Base-by-base conservation (phyloP, 2,113 vertebrate species). In the Sarotherodon lohbergeri region DNA sequence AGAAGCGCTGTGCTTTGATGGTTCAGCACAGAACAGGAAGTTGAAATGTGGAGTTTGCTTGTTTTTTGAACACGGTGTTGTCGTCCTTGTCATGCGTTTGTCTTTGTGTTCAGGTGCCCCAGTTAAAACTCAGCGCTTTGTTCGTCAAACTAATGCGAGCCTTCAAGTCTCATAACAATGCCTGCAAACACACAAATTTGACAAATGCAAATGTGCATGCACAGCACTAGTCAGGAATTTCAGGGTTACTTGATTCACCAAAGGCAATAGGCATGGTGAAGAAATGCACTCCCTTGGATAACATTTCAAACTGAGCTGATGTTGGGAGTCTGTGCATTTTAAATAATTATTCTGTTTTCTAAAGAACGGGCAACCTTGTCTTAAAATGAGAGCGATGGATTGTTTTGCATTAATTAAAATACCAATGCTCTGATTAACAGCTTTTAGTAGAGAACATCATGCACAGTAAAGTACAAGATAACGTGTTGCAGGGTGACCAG, bases 121-220 rank as follows among this genome's bases (percentile, higher is more conserved):
- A 92, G 85, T 92, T 94, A 90, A 76, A 92, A 90, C 90, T 87
- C 83, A 9, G 3, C 13, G 43, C 90, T 92, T 90, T 92, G 88
- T 83, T 93, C 83, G 86, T 86, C 87, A 88, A 90, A 89, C 90
- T 90, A 82, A 87, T 55, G 85, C 6, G 83, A 89, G 86, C 48
- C 36, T 19, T 27, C 14, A 2, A 81, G 76, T 85, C 81, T 87
- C 89, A 32, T 17, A 90, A 59, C 66, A 27, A 81, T 41, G 29
- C 52, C 81, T 34, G 5, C 7, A 19, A 76, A n/a, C 78, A 36
- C 78, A 41, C 80, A 90, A 4, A 68, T 89, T 87, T 88, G 86
- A 83, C 88, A 89, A 83, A 89, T 90, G 88, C 87, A 90, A 90
- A 93, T 87, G 54, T 84, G 50, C 85, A 34, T 13, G 8, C 80